These are phyloP conservation scores for Caenorhabditis sp. DNA, from an alignment of 2,888 invertebrate species.

Conservation along the genomic window DNA sequence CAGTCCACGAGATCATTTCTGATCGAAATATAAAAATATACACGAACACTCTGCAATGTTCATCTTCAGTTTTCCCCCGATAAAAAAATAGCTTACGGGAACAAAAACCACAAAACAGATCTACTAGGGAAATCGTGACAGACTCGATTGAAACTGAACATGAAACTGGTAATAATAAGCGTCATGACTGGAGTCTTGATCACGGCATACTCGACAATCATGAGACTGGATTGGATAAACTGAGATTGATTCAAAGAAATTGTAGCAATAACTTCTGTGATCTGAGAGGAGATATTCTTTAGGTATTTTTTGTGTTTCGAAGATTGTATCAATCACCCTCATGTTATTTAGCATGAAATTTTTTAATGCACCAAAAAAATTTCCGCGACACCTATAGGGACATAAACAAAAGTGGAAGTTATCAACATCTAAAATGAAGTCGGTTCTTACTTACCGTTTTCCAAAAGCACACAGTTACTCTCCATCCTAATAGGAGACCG, in stretches of 20 bases:
- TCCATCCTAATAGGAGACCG: constrained; percentile 89
- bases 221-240: constrained; percentile 64
- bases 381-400: too few species aligned
- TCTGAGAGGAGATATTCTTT: constrained; percentile 54
- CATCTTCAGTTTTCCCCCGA: not conserved
- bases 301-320: too few species aligned
- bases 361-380: too few species aligned
- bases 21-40: constrained; percentile 78
- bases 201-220: constrained; percentile 73
- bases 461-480: constrained; percentile 87
- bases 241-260: constrained; percentile 62
- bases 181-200: constrained; percentile 81
- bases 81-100: constrained; percentile 90
- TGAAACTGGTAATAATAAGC: constrained; percentile 79
- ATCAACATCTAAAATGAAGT: too few species aligned
- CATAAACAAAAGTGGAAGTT: too few species aligned
- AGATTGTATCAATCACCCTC: too few species aligned
- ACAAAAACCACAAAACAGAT: constrained; percentile 91
- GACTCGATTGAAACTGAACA: constrained; percentile 85
- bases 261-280: constrained; percentile 70
- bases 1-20: constrained; percentile 59
- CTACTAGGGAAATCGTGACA: constrained; percentile 89
- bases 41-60: constrained; percentile 82
- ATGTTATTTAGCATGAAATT: too few species aligned
- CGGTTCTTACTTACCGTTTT: constrained; percentile 85